Conservation (phyloP, 2,797 vertebrate species). For the Fundulus diaphanus region DNA sequence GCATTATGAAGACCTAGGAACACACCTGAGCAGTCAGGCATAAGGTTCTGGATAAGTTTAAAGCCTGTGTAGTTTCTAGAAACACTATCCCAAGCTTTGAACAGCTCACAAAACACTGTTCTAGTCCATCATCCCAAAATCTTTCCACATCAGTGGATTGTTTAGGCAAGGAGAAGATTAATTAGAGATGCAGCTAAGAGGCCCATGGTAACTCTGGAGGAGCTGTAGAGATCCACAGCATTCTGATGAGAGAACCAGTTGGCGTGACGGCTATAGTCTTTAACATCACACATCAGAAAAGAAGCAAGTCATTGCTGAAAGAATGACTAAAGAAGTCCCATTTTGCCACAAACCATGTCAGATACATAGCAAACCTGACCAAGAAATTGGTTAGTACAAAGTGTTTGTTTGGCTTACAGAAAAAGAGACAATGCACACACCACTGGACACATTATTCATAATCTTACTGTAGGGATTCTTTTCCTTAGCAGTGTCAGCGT, state of each 20-base stretch:
- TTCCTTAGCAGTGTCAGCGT: background rate
- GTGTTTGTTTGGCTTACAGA: background rate
- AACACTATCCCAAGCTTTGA: background rate
- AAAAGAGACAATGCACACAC: background rate
- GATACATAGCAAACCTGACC: background rate
- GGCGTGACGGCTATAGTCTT: background rate
- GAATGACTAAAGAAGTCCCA: background rate
- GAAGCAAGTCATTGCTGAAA: background rate
- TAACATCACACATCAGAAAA: background rate
- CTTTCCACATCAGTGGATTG: background rate
- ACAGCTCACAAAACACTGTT: background rate
- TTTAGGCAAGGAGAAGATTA: background rate
- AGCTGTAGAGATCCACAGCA: background rate
- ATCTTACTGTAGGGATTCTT: background rate
- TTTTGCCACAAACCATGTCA: background rate
- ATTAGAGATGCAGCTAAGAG: background rate
- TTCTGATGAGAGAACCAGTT: background rate
- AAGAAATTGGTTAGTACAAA: background rate
- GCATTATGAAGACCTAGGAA: background rate
- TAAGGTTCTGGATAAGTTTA: background rate
- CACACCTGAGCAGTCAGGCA: background rate
- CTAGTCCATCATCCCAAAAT: background rate
- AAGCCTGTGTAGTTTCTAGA: background rate
- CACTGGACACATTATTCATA: background rate
- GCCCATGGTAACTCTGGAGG: background rate